Evolutionary conservation across 1,140 invertebrate species (phyloP), one percentile per base, ranked within the genome.

Genomic region (Leptinotarsa defecta): DNA sequence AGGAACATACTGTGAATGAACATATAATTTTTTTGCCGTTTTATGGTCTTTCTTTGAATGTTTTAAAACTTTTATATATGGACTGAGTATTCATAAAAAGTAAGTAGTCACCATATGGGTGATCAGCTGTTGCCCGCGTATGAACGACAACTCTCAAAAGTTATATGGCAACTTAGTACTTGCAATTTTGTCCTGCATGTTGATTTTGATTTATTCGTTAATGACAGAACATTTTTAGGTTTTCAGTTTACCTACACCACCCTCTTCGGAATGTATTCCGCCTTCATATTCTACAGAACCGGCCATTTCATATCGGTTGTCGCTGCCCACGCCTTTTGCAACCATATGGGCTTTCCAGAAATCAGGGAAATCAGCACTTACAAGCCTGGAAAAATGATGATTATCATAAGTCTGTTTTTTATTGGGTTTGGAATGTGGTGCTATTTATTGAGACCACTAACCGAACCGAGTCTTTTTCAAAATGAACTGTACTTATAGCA

Each of bases 311-410:
- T 92, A 19, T 94, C 96, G 13, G 93, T 95, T n/a, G 91, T 98
- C 77, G 83, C 96, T 13, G 95, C 92, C 6, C 97, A 98, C 85
- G 93, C 95, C 3, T 97, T 98, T 85, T 98, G 96, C 85, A 98
- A 98, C 87, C 93, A 96, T 84, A 98, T 98, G 94, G 97, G 96
- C 27, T 94, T 98, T 81, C 96, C 96, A 0, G 94, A 97, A 84
- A 89, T 98, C 77, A 88, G 88, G 3, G 95, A 96, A 84, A 87
- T 98, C 3, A 84, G 90, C 62, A 89, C 90, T 22, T 93, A 93
- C 81, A 88, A 91, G 71, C 86, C 90, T 34, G 88, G 89, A 6
- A 90, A 94, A 79, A 88, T 90, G 73, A 85, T 90, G 13, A 85
- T 93, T 8, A 88, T 93, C 2, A 85, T 91, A 34, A 83, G 83